phyloP scores from a whole-genome alignment of 2,888 invertebrate species.

The Nomada fucata region DNA sequence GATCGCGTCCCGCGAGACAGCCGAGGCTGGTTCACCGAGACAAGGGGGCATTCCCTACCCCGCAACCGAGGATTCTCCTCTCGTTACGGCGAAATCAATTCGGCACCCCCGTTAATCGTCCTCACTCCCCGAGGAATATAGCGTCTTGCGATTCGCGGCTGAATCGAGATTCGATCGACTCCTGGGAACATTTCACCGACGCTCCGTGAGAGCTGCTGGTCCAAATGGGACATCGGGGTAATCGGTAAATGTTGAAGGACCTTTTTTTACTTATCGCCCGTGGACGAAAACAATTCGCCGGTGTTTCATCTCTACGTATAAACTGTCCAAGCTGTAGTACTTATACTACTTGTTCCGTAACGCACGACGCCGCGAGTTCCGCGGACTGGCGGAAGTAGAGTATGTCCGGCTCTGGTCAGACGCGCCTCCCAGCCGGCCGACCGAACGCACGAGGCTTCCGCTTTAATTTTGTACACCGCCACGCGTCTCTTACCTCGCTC shows the following conservation, averaged over 20 bases:
- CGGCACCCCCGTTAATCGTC: constrained; percentile 59
- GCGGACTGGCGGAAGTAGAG: background rate
- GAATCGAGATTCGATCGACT: constrained; percentile 31
- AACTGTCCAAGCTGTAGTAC: too few relatives aligned
- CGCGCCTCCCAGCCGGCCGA: background rate
- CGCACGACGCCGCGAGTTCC: background rate
- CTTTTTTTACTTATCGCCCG: background rate
- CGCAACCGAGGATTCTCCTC: constrained; percentile 39
- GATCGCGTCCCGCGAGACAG: constrained; percentile 65
- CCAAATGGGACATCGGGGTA: background rate
- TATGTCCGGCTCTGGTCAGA: background rate
- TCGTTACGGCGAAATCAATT: constrained; percentile 67
- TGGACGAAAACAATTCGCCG: background rate
- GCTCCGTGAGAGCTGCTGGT: background rate
- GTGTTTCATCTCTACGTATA: too few relatives aligned
- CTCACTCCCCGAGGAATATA: background rate
- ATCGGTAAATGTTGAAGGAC: background rate
- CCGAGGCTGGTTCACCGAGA: background rate
- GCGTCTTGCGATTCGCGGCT: constrained; percentile 16
- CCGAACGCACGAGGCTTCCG: background rate
- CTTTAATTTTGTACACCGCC: background rate
- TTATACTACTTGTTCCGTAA: background rate
- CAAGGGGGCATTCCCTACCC: background rate
- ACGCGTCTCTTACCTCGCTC: too few relatives aligned
- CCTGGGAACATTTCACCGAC: constrained; percentile 3